Conservation (phyloP, 2,888 invertebrate genomes). For the Gymnosoma rotundatum region DNA sequence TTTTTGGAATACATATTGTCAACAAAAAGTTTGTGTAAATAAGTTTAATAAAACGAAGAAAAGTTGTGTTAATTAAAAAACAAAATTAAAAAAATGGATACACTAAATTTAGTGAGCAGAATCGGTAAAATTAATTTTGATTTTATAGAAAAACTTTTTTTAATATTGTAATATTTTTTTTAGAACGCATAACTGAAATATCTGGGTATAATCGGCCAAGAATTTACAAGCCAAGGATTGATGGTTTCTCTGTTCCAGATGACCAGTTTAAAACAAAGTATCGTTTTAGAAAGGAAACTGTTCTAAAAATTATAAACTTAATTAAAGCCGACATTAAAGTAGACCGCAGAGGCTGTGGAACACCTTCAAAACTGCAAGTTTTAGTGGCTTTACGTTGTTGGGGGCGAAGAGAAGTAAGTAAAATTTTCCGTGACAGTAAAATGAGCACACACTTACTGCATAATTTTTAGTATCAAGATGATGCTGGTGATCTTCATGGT, state of each 20-base stretch:
- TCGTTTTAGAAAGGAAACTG: constrained; percentile 13
- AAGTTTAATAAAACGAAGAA: background rate
- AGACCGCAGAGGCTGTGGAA: constrained; percentile 6
- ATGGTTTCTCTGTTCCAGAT: constrained; percentile 10
- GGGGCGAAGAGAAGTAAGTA: constrained; percentile 18
- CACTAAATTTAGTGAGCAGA: no score
- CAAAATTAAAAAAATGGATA: no score
- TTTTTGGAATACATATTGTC: no score
- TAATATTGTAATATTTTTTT: constrained; percentile 1
- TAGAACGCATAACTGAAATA: background rate
- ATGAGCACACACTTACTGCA: background rate
- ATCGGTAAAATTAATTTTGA: no score
- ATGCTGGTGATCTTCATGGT: constrained; percentile 40
- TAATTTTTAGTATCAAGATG: constrained; percentile 27
- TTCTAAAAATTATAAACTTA: constrained; percentile 4
- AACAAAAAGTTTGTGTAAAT: no score
- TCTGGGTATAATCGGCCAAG: background rate
- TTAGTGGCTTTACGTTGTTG: background rate
- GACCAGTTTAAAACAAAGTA: constrained; percentile 20
- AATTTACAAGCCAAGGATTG: constrained; percentile 1
- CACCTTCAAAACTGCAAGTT: constrained; percentile 7
- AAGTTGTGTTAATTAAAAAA: background rate
- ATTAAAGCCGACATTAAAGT: constrained; percentile 15
- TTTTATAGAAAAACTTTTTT: no score
- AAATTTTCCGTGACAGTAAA: background rate